Evolutionary conservation across 1,140 invertebrate species (phyloP).

Genomic region (Phymorhynchus buccinoides): DNA sequence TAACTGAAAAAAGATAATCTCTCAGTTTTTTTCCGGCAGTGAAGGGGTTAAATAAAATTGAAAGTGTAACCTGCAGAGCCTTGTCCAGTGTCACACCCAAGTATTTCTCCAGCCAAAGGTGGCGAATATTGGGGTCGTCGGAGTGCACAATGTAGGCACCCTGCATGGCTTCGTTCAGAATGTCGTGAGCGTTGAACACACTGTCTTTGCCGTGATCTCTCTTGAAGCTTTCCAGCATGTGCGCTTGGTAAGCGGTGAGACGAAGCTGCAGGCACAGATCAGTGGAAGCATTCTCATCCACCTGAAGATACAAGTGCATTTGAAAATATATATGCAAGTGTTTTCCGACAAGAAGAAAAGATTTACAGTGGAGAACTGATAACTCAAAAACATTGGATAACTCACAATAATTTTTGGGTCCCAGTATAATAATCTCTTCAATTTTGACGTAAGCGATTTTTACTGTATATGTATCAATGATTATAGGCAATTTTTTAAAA

Average conservation of each 20-base stretch:
- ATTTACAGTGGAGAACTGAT: too few species aligned
- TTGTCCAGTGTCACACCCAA: slow-evolving; percentile 28
- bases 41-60: background rate
- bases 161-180: slow-evolving; percentile 20
- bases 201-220: background rate
- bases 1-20: background rate
- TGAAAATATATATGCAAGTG: background rate
- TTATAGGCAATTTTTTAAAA: too few species aligned
- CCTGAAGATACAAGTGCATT: background rate
- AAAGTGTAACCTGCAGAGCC: slow-evolving; percentile 12
- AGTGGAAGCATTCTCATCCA: background rate
- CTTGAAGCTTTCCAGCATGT: slow-evolving; percentile 23
- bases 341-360: too few species aligned
- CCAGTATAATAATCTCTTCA: too few species aligned
- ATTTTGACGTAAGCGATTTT: too few species aligned
- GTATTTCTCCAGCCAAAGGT: slow-evolving; percentile 33
- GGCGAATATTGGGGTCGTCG: background rate
- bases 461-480: too few species aligned
- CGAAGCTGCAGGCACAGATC: slow-evolving; percentile 15
- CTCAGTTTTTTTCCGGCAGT: background rate
- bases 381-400: too few species aligned
- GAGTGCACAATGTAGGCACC: background rate
- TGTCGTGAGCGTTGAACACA: slow-evolving; percentile 14
- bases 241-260: background rate
- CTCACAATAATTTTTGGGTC: too few species aligned